phyloP scores from a whole-genome alignment of 2,797 vertebrate genomes.

The Neosilurus hyrtlii region DNA sequence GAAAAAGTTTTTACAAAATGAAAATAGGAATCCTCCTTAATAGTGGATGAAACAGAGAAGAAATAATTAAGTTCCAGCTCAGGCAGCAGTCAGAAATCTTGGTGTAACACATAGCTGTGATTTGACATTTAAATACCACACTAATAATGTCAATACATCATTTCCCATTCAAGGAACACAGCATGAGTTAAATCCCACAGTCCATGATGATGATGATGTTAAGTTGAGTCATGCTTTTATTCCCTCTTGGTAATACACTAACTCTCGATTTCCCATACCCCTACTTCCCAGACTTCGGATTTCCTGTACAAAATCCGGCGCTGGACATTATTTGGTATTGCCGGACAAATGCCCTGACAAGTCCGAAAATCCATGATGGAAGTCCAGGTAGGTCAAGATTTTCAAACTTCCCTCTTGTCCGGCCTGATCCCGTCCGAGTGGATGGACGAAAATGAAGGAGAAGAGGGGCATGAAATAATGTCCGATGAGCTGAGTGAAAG shows the following conservation, averaged over 20 bases:
- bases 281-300: too few species aligned
- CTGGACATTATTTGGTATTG: too few species aligned
- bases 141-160: conserved; percentile 19
- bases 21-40: background rate
- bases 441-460: too few species aligned
- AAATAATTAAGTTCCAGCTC: background rate
- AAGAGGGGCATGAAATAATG: too few species aligned
- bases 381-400: too few species aligned
- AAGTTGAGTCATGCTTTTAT: background rate
- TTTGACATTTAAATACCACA: conserved; percentile 23
- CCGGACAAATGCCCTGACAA: too few species aligned
- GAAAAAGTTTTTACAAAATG: background rate
- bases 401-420: too few species aligned
- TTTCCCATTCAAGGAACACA: conserved; percentile 13
- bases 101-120: background rate
- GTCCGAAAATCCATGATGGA: too few species aligned
- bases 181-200: background rate
- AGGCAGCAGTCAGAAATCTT: background rate
- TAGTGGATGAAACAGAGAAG: background rate
- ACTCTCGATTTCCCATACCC: too few species aligned
- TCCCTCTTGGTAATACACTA: background rate
- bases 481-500: too few species aligned
- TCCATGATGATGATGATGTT: background rate
- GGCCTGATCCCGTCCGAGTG: too few species aligned
- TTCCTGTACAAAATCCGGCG: too few species aligned